Evolutionary conservation across 2,888 invertebrate species (phyloP).

Genomic region (Ametastegia equiseti): DNA sequence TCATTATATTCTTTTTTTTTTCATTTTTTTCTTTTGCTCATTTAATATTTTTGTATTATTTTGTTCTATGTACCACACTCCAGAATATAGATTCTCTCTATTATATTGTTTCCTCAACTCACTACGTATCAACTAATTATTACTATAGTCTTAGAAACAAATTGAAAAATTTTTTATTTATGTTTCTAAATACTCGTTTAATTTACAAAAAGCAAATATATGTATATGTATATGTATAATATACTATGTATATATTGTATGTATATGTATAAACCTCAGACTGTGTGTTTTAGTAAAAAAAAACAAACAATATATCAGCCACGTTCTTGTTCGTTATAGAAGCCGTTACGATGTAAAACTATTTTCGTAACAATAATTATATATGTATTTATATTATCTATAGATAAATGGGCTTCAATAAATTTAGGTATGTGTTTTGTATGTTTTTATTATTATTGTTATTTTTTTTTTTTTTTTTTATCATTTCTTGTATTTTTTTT

Average conservation of each 20-base stretch:
- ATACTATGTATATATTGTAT: background rate
- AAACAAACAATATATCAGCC: slow-evolving; percentile 3
- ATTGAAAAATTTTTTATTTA: background rate
- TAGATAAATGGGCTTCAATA: background rate
- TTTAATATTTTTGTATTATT: background rate
- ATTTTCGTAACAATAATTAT: no score
- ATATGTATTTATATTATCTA: background rate
- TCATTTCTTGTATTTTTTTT: no score
- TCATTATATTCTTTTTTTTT: background rate
- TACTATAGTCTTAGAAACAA: background rate
- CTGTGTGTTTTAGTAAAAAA: slow-evolving; percentile 14
- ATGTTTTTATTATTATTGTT: no score
- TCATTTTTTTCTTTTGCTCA: background rate
- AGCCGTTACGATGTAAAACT: slow-evolving; percentile 22
- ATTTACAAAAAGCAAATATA: slow-evolving; percentile 13
- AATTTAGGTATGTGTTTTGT: no score
- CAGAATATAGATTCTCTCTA: slow-evolving; percentile 4
- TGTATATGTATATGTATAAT: background rate
- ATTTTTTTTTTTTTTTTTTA: background rate
- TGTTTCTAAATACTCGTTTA: background rate
- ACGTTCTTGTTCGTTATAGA: background rate
- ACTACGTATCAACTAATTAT: no score
- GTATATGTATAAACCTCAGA: slow-evolving; percentile 29
- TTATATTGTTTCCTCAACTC: background rate
- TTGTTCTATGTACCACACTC: background rate